Base-by-base conservation (phyloP, 2,113 vertebrate species). In the Ameiurus melas region DNA sequence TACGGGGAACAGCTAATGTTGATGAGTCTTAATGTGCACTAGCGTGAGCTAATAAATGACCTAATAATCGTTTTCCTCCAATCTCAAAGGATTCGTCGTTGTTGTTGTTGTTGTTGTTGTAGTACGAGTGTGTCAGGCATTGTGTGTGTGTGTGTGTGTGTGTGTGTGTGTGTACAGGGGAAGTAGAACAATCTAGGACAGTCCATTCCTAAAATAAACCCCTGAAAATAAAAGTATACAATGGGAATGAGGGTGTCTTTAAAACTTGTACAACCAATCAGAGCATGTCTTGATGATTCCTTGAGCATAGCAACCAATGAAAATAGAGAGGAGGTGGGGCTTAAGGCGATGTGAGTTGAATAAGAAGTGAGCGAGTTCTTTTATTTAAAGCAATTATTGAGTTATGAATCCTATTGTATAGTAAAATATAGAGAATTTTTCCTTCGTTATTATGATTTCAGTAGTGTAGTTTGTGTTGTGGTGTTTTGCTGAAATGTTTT, bases 121-220 rank as follows among this genome's bases (percentile, higher is more conserved):
- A 16, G 12, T 53, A 13, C 51, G 1, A 53, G 51, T 53, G 9
- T 53, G 12, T 53, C 19, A 60, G 58, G 58, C 20, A 25, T 10
- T 66, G 62, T 66, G 62, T 66, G 62, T 66, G 62, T 66, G 62
- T 66, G 62, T 64, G 62, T 64, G 62, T 64, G 62, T 64, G 62
- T 25, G 62, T 64, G 62, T 66, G 51, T 9, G 16, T 33, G n/a
- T 33, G 6, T 33, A 57, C 16, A 17, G 79, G 47, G 62, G 25
- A n/a, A 68, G n/a, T 66, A 36, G 30, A 36, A 17, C 16, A 33
- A 71, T 71, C 17, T 68, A 47, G 60, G 27, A 47, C 60, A 51
- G 39, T n/a, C 36, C 60, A n/a, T n/a, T 30, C 13, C 36, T 39
- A 12, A 16, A 84, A 27, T 64, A 39, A 62, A 43, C 39, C 39